Conservation (phyloP, 1,140 invertebrate species). For the Hermetia illucens region DNA sequence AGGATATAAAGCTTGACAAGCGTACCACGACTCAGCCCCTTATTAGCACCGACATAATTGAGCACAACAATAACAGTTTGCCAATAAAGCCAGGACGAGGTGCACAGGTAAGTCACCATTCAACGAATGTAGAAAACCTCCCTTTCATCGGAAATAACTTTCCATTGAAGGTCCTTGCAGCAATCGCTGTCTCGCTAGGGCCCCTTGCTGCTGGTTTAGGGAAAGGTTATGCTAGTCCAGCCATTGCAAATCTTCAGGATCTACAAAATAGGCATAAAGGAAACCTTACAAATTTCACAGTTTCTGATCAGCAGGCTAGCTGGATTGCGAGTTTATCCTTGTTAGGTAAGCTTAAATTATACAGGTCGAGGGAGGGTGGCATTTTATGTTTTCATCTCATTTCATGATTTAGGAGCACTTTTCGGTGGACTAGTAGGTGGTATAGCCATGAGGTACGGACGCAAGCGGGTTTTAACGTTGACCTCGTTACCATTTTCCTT, state of each 20-base stretch:
- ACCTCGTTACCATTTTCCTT: conserved; percentile 59
- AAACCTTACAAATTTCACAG: conserved; percentile 37
- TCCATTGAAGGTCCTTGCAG: conserved; percentile 61
- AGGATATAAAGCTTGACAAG: too few relatives aligned
- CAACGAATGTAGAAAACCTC: too few relatives aligned
- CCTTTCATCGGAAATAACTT: too few relatives aligned
- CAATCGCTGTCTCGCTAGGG: conserved; percentile 64
- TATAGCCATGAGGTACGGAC: conserved; percentile 61
- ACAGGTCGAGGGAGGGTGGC: too few relatives aligned
- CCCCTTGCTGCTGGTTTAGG: conserved; percentile 69
- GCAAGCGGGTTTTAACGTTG: conserved; percentile 53
- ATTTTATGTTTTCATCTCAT: neutral
- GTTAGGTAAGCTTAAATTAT: conserved; percentile 37
- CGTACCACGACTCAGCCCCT: too few relatives aligned
- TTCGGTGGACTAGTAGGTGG: conserved; percentile 71
- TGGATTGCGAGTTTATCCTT: conserved; percentile 72
- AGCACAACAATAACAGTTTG: too few relatives aligned
- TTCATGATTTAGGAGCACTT: conserved; percentile 37
- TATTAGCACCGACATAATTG: too few relatives aligned
- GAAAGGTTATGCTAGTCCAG: conserved; percentile 75
- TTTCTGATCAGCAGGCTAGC: conserved; percentile 62
- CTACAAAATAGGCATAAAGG: conserved; percentile 24
- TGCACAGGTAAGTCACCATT: too few relatives aligned
- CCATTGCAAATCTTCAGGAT: conserved; percentile 63
- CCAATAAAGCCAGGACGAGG: too few relatives aligned